Evolutionary conservation across 2,797 vertebrate species (phyloP).

Genomic region (Basileuterus tristriatus): DNA sequence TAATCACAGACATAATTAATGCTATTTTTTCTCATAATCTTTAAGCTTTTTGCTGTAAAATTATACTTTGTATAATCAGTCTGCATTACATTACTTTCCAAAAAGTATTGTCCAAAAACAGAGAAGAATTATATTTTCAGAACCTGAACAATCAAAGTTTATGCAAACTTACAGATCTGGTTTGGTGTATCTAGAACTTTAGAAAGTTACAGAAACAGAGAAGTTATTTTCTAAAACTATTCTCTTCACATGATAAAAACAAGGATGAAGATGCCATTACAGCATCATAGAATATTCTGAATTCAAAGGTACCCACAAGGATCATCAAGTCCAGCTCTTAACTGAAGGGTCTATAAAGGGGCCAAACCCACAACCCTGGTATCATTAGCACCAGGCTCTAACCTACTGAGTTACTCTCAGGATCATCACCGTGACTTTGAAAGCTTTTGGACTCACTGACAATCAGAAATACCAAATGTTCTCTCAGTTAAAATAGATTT

Average conservation of each 20-base stretch:
- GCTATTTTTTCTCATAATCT: not conserved
- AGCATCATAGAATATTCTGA: not conserved
- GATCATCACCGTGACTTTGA: not conserved
- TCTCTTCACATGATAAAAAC: not conserved
- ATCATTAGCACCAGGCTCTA: not conserved
- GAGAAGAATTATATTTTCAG: not conserved
- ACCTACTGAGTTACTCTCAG: not conserved
- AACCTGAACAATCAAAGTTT: not conserved
- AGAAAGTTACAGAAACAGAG: not conserved
- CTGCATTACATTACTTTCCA: not conserved
- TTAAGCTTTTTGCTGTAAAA: not conserved
- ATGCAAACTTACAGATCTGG: not conserved
- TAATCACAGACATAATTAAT: not conserved
- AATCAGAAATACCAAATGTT: conserved; percentile 14
- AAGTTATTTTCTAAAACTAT: not conserved
- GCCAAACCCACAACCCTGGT: not conserved
- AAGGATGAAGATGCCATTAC: not conserved
- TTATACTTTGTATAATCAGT: not conserved
- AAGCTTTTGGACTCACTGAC: not conserved
- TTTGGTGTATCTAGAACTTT: not conserved
- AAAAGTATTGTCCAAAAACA: not conserved
- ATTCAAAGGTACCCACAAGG: not conserved
- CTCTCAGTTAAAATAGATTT: conserved; percentile 9
- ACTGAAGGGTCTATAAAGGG: too few relatives aligned
- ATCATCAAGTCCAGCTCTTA: not conserved